Evolutionary conservation across 1,140 invertebrate genomes (phyloP).

Genomic region (Colletes gigas): DNA sequence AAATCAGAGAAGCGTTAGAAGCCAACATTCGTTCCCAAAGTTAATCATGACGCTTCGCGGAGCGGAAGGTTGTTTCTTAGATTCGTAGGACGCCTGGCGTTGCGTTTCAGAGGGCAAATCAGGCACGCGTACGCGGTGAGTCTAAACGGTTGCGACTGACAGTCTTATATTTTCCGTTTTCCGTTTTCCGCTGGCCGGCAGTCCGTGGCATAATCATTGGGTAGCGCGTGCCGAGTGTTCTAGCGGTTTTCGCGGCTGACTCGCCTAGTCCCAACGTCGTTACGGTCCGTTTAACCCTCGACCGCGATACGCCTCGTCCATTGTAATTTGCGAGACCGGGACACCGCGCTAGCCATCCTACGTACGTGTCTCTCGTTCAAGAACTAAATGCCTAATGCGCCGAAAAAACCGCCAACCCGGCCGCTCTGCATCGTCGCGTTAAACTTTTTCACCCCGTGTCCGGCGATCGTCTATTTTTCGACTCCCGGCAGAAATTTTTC

Average conservation of each 20-base stretch:
- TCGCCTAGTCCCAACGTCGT: conserved; percentile 19
- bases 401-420: neutral
- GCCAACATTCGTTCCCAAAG: conserved; percentile 15
- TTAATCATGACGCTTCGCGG: conserved; percentile 21
- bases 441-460: too few relatives aligned
- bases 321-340: conserved; percentile 42
- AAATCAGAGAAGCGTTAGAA: neutral
- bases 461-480: too few relatives aligned
- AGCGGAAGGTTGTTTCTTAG: conserved; percentile 38
- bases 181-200: conserved; percentile 15
- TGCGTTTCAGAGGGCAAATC: neutral
- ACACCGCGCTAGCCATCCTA: too few relatives aligned
- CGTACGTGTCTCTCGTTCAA: too few relatives aligned
- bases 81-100: neutral
- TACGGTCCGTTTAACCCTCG: conserved; percentile 42
- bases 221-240: conserved; percentile 49
- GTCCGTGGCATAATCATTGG: conserved; percentile 1
- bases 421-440: too few relatives aligned
- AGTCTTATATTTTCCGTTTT: conserved; percentile 44
- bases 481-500: too few relatives aligned
- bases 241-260: conserved; percentile 52
- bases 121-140: neutral
- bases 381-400: conserved; percentile 16
- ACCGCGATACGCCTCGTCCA: conserved; percentile 23
- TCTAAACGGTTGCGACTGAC: conserved; percentile 37